A percentile compares a stretch with the other conserved stretches of the same genome.
phyloP scores from a whole-genome alignment of 2,113 vertebrate species.

The Oostethus manadensis region DNA sequence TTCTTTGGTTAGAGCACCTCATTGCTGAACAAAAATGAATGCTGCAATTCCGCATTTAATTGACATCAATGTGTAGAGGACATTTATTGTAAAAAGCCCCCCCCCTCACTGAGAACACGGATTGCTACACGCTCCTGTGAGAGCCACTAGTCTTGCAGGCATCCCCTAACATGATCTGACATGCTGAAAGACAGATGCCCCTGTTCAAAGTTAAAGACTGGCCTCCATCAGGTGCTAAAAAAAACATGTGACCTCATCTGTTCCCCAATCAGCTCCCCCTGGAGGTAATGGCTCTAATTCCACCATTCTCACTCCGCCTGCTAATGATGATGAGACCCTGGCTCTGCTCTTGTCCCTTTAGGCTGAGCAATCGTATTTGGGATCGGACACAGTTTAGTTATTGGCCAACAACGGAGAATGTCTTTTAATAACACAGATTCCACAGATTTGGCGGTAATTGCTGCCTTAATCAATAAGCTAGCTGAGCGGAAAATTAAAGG shows the following conservation, averaged over 20 bases:
- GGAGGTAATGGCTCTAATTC: conserved; percentile 68
- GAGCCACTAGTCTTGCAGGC: conserved; percentile 59
- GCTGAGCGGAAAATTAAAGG: conserved; percentile 77
- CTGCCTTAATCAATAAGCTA: conserved; percentile 77
- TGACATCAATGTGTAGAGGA: conserved; percentile 56
- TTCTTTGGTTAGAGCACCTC: neutral
- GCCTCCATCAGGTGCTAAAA: conserved; percentile 62
- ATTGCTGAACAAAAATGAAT: conserved; percentile 52
- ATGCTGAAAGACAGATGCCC: conserved; percentile 65
- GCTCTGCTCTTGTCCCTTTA: conserved; percentile 64
- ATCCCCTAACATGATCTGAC: conserved; percentile 69
- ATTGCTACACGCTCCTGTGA: conserved; percentile 59
- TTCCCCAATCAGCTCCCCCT: conserved; percentile 53
- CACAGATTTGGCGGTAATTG: conserved; percentile 79
- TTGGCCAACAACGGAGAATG: conserved; percentile 78
- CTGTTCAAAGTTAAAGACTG: conserved; percentile 72
- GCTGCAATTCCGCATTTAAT: conserved; percentile 59
- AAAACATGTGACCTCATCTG: conserved; percentile 62
- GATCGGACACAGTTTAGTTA: conserved; percentile 79
- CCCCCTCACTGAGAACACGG: conserved; percentile 53
- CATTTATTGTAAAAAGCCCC: conserved; percentile 51
- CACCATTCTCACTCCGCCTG: conserved; percentile 58
- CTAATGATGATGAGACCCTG: conserved; percentile 74
- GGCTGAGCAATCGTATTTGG: conserved; percentile 71
- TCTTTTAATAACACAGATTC: conserved; percentile 79